Conservation (phyloP, 2,888 invertebrate species). For the Drosophila nr. perissopoda region DNA sequence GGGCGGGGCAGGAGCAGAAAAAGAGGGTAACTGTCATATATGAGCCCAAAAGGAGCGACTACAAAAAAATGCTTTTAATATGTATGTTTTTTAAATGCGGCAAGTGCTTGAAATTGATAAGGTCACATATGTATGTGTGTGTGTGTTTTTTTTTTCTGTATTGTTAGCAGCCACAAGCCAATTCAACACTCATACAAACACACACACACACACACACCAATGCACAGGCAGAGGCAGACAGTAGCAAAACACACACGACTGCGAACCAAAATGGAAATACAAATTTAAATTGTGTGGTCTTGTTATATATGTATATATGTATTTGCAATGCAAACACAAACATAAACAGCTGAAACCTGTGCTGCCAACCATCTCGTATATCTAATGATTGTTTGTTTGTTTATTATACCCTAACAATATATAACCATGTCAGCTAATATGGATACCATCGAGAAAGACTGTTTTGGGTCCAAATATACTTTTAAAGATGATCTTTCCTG, state of each 20-base stretch:
- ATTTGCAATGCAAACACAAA: conserved; percentile 4
- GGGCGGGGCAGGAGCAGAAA: background rate
- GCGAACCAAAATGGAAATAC: conserved; percentile 52
- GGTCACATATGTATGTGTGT: conserved; percentile 35
- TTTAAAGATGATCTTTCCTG: background rate
- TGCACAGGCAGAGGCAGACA: conserved; percentile 10
- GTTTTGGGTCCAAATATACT: background rate
- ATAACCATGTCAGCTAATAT: background rate
- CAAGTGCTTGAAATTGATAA: conserved; percentile 78
- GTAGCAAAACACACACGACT: conserved; percentile 32
- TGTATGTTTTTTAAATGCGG: conserved; percentile 61
- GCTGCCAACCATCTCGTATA: conserved; percentile 34
- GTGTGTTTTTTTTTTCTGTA: conserved; percentile 33
- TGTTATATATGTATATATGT: conserved; percentile 47
- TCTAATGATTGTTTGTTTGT: conserved; percentile 75
- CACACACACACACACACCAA: conserved; percentile 7
- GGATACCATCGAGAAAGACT: background rate
- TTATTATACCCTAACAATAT: conserved; percentile 18
- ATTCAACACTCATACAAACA: conserved; percentile 15
- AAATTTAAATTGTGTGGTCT: conserved; percentile 64
- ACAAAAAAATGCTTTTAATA: conserved; percentile 47
- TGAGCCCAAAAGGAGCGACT: conserved; percentile 28
- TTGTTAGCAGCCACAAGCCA: conserved; percentile 58
- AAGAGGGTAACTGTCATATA: conserved; percentile 25
- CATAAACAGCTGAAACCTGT: conserved; percentile 32